phyloP scores from a whole-genome alignment of 2,113 vertebrate species.

The Pedetes capensis region DNA sequence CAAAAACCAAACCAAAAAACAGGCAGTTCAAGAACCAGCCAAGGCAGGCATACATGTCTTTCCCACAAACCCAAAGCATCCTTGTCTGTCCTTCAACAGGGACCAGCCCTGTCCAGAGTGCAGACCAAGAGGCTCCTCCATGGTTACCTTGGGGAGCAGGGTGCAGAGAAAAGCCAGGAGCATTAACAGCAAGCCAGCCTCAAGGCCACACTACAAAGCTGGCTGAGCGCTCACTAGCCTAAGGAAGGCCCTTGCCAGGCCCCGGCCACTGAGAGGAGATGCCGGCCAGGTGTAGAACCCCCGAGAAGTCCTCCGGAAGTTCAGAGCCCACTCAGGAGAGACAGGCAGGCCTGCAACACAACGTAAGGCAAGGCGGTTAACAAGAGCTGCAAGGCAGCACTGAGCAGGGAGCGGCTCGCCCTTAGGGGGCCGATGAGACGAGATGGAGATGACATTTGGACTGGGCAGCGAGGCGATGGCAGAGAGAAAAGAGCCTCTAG shows the following conservation, averaged over 20 bases:
- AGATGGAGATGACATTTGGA: not conserved
- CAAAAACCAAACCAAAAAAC: not conserved
- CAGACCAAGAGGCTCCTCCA: not conserved
- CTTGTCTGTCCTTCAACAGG: not conserved
- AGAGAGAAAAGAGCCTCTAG: not conserved
- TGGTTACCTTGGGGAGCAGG: rapidly evolving
- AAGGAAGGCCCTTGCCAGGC: rapidly evolving
- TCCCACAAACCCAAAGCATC: not conserved
- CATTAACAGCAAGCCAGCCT: not conserved
- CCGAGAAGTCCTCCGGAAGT: not conserved
- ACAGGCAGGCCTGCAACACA: not conserved
- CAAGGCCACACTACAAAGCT: not conserved
- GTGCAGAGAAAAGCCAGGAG: not conserved
- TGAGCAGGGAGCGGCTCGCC: rapidly evolving
- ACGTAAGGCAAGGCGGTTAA: not conserved
- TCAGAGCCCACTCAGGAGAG: not conserved
- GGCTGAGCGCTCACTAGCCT: not conserved
- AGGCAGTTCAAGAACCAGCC: not conserved
- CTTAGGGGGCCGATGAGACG: not conserved
- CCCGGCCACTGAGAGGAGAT: not conserved
- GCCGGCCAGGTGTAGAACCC: not conserved
- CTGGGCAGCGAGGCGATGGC: not conserved
- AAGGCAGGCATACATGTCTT: not conserved
- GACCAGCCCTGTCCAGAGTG: not conserved
- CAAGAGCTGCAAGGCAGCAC: not conserved